phyloP scores from a whole-genome alignment of 2,888 invertebrate species.

The Glaucopsyche alexis region DNA sequence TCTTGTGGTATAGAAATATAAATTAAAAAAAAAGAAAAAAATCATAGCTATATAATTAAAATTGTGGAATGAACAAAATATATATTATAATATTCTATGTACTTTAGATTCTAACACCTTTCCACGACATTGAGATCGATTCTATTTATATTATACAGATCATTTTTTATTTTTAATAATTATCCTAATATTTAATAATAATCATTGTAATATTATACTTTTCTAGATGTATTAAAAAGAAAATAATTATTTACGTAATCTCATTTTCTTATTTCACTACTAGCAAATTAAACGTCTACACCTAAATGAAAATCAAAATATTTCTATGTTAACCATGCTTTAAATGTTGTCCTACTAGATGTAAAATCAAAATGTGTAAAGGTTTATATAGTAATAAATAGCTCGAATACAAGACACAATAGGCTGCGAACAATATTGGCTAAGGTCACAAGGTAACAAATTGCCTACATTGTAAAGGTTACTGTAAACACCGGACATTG shows the following conservation, averaged over 20 bases:
- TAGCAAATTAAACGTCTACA: constrained; percentile 2
- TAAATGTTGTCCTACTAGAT: constrained; percentile 37
- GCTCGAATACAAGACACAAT: constrained; percentile 15
- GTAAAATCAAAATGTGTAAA: constrained; percentile 18
- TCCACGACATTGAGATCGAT: not conserved
- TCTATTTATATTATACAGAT: not conserved
- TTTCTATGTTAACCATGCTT: constrained; percentile 33
- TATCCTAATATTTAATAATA: too few species aligned
- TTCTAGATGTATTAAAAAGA: not conserved
- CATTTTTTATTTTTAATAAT: not conserved
- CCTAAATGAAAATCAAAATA: not conserved
- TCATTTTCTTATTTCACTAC: not conserved
- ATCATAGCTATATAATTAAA: not conserved
- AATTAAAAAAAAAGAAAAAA: not conserved
- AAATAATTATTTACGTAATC: not conserved
- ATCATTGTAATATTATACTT: not conserved
- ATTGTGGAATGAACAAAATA: too few species aligned
- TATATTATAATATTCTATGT: too few species aligned
- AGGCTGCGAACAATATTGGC: not conserved
- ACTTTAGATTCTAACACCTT: not conserved
- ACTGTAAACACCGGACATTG: not conserved
- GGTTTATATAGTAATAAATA: constrained; percentile 19
- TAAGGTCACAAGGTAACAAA: constrained; percentile 8
- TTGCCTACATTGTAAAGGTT: not conserved
- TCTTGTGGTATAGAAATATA: not conserved